A percentile compares a stretch with the other conserved stretches of the same genome.
phyloP scores from a whole-genome alignment of 2,797 vertebrate species.

The Ficedula albicollis region DNA sequence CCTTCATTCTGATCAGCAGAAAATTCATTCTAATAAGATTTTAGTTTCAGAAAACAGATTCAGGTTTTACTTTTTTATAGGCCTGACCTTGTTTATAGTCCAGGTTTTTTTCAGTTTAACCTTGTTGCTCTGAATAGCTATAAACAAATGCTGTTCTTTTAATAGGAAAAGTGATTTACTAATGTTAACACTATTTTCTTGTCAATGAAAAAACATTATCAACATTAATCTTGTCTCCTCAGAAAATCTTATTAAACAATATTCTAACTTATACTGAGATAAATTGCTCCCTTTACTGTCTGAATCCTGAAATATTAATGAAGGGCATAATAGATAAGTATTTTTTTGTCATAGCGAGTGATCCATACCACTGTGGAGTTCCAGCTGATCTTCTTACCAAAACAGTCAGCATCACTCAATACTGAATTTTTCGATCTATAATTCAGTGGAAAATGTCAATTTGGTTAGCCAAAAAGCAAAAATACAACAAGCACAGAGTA shows the following conservation, averaged over 20 bases:
- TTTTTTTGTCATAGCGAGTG: neutral
- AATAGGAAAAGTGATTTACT: neutral
- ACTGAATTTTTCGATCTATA: neutral
- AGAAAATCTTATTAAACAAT: constrained; percentile 31
- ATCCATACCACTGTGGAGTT: neutral
- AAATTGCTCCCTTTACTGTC: constrained; percentile 25
- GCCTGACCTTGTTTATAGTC: constrained; percentile 48
- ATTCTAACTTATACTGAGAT: constrained; percentile 8
- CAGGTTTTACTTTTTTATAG: constrained; percentile 27
- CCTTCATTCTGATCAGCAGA: constrained; percentile 22
- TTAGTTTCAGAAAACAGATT: constrained; percentile 35
- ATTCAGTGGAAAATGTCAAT: neutral
- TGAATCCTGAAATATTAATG: constrained; percentile 57
- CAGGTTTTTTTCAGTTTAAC: neutral
- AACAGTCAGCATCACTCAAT: neutral
- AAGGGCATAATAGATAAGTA: constrained; percentile 9
- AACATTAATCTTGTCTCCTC: constrained; percentile 47
- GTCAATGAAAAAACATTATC: constrained; percentile 36
- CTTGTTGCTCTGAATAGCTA: constrained; percentile 17
- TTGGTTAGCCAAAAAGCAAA: neutral
- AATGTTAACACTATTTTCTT: neutral
- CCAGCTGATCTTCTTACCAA: neutral
- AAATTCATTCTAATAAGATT: constrained; percentile 47
- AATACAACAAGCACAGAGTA: neutral
- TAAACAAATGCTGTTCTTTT: constrained; percentile 21